Percentiles rank a stretch among this genome's conserved stretches.
Evolutionary conservation across 2,888 invertebrate genomes (phyloP).

Genomic region (Troides oblongomaculatus): DNA sequence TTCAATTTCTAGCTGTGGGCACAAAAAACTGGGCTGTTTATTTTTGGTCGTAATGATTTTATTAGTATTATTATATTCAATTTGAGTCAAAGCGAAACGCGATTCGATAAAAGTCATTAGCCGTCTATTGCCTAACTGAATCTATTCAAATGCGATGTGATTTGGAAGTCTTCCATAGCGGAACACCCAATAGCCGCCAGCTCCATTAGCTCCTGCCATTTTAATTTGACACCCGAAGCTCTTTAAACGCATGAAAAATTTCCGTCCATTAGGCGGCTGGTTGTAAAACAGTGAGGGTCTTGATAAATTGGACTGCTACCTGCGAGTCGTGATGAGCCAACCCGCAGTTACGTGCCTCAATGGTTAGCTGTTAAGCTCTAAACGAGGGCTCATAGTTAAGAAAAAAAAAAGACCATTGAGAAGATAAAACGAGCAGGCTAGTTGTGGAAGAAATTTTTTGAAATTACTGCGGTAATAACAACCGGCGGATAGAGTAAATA

Average conservation of each 20-base stretch:
- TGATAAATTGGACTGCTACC: slow-evolving; percentile 53
- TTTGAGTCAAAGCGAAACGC: neutral
- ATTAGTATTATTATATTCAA: neutral
- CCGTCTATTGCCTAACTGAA: slow-evolving; percentile 55
- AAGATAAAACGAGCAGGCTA: slow-evolving; percentile 50
- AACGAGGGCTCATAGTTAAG: slow-evolving; percentile 53
- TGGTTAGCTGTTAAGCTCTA: slow-evolving; percentile 63
- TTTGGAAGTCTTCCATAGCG: slow-evolving; percentile 68
- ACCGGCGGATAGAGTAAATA: slow-evolving; percentile 23
- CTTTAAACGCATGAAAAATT: slow-evolving; percentile 36
- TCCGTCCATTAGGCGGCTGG: slow-evolving; percentile 30
- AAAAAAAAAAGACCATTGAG: slow-evolving; percentile 42
- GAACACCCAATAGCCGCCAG: slow-evolving; percentile 45
- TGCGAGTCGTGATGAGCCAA: slow-evolving; percentile 67
- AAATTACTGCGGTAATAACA: slow-evolving; percentile 39
- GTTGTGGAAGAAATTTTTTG: slow-evolving; percentile 39
- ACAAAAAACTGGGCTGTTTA: too few relatives aligned
- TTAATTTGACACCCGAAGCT: slow-evolving; percentile 44
- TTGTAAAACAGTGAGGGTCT: slow-evolving; percentile 43
- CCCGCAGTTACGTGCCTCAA: slow-evolving; percentile 64
- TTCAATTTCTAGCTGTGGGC: too few relatives aligned
- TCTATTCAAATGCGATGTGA: slow-evolving; percentile 70
- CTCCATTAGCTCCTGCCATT: slow-evolving; percentile 53
- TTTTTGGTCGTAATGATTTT: neutral
- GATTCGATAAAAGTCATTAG: slow-evolving; percentile 59